Evolutionary conservation across 2,113 vertebrate species (phyloP).

Genomic region (Vimba vimba): DNA sequence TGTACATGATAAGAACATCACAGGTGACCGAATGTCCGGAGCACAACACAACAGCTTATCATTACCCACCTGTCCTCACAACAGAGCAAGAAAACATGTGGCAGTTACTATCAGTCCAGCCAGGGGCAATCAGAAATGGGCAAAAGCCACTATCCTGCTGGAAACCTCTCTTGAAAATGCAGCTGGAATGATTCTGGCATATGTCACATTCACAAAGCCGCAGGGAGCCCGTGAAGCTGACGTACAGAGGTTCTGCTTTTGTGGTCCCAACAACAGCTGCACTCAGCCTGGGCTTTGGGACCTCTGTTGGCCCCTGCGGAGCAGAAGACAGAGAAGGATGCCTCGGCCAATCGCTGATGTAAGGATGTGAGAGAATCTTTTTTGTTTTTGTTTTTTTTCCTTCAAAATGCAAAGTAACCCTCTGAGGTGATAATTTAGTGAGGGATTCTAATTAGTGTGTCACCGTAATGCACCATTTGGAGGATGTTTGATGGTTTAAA

Average conservation of each 20-base stretch:
- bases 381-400: conserved; percentile 6
- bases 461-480: background rate
- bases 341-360: background rate
- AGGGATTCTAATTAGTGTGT: background rate
- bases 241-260: conserved; percentile 48
- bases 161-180: background rate
- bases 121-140: background rate
- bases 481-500: background rate
- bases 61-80: conserved; percentile 10
- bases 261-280: conserved; percentile 46
- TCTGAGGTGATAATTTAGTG: conserved; percentile 14
- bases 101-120: background rate
- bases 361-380: background rate
- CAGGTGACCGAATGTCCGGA: background rate
- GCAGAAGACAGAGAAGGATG: conserved; percentile 20
- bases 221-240: conserved; percentile 44
- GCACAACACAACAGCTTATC: background rate
- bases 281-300: conserved; percentile 35
- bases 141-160: conserved; percentile 38
- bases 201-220: conserved; percentile 46
- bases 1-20: background rate
- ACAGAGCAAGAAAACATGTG: conserved; percentile 9
- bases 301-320: conserved; percentile 26
- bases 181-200: conserved; percentile 27
- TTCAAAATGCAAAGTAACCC: background rate